These are phyloP conservation scores for Entomyzon cyanotis DNA, from an alignment of 2,113 vertebrate genomes.

Conservation along the genomic window DNA sequence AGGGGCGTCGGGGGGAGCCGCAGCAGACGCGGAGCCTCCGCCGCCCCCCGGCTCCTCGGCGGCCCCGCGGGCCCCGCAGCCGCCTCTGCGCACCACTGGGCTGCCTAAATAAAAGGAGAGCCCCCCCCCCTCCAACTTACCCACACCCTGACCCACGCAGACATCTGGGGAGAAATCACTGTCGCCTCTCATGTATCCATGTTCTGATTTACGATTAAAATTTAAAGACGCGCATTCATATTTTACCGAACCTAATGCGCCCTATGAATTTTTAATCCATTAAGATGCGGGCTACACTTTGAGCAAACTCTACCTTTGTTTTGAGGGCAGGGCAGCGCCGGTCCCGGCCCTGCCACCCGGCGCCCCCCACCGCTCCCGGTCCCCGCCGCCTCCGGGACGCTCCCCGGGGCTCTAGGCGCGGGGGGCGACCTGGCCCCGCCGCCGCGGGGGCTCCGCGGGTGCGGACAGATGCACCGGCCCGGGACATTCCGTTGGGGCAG, in stretches of 20 bases:
- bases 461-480: not conserved
- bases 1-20: not conserved
- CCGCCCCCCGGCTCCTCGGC: not conserved
- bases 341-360: not conserved
- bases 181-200: slow-evolving; percentile 81
- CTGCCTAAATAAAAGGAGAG: slow-evolving; percentile 68
- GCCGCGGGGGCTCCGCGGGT: not conserved
- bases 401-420: not conserved
- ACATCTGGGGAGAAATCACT: slow-evolving; percentile 77
- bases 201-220: slow-evolving; percentile 91
- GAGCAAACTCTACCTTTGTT: slow-evolving; percentile 68
- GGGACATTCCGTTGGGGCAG: not conserved
- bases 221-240: slow-evolving; percentile 92
- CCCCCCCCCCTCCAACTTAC: slow-evolving; percentile 12
- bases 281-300: slow-evolving; percentile 76
- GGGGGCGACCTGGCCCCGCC: not conserved
- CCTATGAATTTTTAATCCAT: slow-evolving; percentile 89
- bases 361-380: not conserved
- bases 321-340: not conserved
- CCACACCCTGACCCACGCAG: slow-evolving; percentile 68
- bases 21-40: not conserved
- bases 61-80: slow-evolving; percentile 54
- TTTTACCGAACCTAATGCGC: slow-evolving; percentile 91
- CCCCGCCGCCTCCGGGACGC: not conserved
- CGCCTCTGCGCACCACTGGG: slow-evolving; percentile 6